phyloP scores from a whole-genome alignment of 2,113 vertebrate genomes.

The Semnornis frantzii region DNA sequence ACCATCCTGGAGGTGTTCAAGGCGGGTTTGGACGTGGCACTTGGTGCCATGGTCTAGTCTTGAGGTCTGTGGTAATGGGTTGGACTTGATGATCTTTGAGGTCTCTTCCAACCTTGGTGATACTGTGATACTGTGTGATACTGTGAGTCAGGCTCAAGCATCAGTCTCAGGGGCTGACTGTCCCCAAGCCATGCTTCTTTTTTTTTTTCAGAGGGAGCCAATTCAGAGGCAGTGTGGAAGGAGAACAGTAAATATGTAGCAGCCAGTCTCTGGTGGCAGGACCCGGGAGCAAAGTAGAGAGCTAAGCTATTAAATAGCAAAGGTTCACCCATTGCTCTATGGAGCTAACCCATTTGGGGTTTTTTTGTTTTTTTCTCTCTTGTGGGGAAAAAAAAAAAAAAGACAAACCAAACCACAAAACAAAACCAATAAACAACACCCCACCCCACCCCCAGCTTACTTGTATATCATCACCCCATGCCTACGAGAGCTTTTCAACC shows the following conservation, averaged over 20 bases:
- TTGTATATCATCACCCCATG: neutral
- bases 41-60: no score
- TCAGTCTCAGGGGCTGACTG: neutral
- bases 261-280: neutral
- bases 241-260: neutral
- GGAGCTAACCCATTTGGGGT: neutral
- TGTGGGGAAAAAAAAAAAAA: neutral
- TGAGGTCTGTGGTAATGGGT: no score
- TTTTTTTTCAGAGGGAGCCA: neutral
- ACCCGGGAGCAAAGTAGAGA: neutral
- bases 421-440: no score
- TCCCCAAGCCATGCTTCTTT: neutral
- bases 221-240: neutral
- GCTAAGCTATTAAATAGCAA: neutral
- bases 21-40: no score
- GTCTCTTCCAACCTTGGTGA: no score
- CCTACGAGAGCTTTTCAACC: neutral
- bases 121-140: no score
- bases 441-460: neutral
- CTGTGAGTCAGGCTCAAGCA: neutral
- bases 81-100: no score
- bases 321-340: neutral
- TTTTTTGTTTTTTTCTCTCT: neutral
- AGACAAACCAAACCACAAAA: no score
- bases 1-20: no score